Conservation (phyloP, 2,797 vertebrate species). For the Sebastes hubbsi region DNA sequence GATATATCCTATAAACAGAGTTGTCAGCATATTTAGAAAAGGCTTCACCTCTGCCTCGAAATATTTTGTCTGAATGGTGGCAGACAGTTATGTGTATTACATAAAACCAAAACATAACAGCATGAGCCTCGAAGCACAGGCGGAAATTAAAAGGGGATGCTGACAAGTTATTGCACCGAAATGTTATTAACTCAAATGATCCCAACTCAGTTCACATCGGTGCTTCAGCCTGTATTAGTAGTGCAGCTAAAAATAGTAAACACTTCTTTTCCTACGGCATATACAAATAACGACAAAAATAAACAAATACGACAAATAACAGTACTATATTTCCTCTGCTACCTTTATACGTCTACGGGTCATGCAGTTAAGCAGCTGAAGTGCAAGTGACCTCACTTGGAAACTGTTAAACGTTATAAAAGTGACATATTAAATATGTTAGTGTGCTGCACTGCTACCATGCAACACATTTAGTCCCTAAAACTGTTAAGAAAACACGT, state of each 20-base stretch:
- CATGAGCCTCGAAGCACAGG: not conserved
- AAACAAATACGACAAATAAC: not conserved
- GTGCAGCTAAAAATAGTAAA: not conserved
- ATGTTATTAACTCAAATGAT: not conserved
- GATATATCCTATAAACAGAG: slow-evolving; percentile 13
- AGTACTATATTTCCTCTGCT: not conserved
- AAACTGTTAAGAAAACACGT: not conserved
- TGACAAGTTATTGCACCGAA: not conserved
- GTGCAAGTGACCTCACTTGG: not conserved
- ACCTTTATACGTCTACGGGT: not conserved
- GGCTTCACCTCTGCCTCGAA: not conserved
- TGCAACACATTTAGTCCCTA: not conserved
- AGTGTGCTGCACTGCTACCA: not conserved
- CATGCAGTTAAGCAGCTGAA: not conserved
- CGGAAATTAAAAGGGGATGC: not conserved
- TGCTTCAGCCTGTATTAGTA: not conserved
- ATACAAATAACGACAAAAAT: too few relatives aligned
- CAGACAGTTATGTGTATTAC: not conserved
- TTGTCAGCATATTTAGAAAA: slow-evolving; percentile 35
- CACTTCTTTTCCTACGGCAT: not conserved
- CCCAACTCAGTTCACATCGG: not conserved
- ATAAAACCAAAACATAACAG: not conserved
- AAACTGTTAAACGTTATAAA: not conserved
- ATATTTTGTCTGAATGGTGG: slow-evolving; percentile 14
- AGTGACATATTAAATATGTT: not conserved